phyloP scores from a whole-genome alignment of 2,888 invertebrate species.

The Mesopsocus fuscifrons region DNA sequence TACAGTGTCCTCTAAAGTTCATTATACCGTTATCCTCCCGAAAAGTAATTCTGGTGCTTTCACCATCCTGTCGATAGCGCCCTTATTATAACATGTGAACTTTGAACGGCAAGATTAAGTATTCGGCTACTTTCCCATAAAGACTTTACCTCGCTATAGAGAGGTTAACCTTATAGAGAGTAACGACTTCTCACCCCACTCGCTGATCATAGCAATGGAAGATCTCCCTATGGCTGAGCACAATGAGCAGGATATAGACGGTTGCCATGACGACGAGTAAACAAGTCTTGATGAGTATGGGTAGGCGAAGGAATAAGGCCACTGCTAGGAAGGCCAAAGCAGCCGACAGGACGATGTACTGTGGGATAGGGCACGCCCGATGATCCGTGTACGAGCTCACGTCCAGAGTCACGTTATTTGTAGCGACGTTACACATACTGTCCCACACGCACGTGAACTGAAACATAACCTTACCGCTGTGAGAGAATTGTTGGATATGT shows the following conservation, averaged over 20 bases:
- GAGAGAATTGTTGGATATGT: too few relatives aligned
- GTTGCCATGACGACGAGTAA: constrained; percentile 59
- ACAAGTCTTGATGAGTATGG: constrained; percentile 62
- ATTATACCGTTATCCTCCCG: too few relatives aligned
- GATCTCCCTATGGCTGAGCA: constrained; percentile 57
- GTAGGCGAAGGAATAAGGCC: constrained; percentile 64
- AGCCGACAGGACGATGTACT: constrained; percentile 72
- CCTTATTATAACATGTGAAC: too few relatives aligned
- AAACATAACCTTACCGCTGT: too few relatives aligned
- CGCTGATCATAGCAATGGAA: constrained; percentile 66
- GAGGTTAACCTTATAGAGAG: too few relatives aligned
- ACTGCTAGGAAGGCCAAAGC: constrained; percentile 68
- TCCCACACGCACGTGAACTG: constrained; percentile 45
- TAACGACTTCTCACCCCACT: constrained; percentile 52
- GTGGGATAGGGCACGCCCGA: constrained; percentile 63
- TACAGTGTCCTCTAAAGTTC: too few relatives aligned
- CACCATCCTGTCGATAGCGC: too few relatives aligned
- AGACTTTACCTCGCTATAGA: too few relatives aligned
- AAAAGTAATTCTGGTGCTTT: too few relatives aligned
- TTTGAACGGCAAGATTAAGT: too few relatives aligned
- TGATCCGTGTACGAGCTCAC: constrained; percentile 34
- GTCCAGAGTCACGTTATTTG: constrained; percentile 32
- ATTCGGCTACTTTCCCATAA: too few relatives aligned
- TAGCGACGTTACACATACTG: constrained; percentile 26
- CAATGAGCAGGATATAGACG: constrained; percentile 60